phyloP scores from a whole-genome alignment of 1,140 invertebrate species.

The Zeugodacus cucurbitae region DNA sequence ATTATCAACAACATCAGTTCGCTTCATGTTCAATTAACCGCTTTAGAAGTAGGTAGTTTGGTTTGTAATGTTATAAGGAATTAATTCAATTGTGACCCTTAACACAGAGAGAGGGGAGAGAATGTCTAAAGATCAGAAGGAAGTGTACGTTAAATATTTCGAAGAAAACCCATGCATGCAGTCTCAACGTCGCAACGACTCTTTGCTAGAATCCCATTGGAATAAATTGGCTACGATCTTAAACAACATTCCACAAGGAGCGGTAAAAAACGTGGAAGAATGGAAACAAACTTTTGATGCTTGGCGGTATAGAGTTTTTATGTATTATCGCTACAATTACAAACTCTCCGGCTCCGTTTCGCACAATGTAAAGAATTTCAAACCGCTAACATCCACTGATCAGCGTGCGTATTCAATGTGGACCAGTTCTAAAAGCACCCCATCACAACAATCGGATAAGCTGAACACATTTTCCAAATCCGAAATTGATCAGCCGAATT shows the following conservation, averaged over 20 bases:
- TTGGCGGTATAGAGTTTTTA: constrained; percentile 63
- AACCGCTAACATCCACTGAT: constrained; percentile 60
- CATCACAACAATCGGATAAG: constrained; percentile 59
- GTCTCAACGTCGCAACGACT: constrained; percentile 59
- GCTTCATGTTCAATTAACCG: constrained; percentile 53
- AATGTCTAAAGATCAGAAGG: constrained; percentile 63
- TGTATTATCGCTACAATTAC: constrained; percentile 63
- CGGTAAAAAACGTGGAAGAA: constrained; percentile 62
- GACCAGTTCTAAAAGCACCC: constrained; percentile 61
- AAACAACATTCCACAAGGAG: constrained; percentile 61
- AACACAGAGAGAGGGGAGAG: constrained; percentile 59
- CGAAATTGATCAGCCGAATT: constrained; percentile 56
- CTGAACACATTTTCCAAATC: constrained; percentile 59
- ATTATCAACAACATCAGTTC: constrained; percentile 35
- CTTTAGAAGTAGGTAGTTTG: constrained; percentile 56
- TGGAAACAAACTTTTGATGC: constrained; percentile 63
- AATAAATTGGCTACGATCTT: constrained; percentile 56
- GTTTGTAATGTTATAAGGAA: background rate
- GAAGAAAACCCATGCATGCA: constrained; percentile 64
- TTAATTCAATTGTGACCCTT: constrained; percentile 21
- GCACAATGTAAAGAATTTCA: constrained; percentile 61
- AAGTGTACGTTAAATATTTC: constrained; percentile 62
- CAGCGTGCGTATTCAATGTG: constrained; percentile 63
- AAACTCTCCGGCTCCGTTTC: constrained; percentile 61
- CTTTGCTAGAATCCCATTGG: constrained; percentile 59